Conservation (phyloP, 2,113 vertebrate species). For the Spea multiplicata region DNA sequence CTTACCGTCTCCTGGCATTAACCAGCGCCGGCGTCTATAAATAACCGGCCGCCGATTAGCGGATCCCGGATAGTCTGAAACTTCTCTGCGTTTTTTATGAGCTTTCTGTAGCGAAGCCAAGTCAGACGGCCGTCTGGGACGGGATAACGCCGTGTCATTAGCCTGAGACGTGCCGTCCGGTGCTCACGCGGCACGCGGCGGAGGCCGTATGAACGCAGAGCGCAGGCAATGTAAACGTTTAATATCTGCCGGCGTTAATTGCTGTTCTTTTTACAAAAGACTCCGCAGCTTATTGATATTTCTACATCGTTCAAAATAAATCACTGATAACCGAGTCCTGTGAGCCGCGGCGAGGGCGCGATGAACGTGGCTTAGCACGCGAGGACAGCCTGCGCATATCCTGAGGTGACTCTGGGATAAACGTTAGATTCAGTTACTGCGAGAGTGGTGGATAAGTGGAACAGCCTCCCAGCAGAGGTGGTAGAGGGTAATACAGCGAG, state of each 20-base stretch:
- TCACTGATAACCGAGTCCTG: too few species aligned
- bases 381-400: too few species aligned
- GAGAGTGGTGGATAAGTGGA: too few species aligned
- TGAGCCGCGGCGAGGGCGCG: too few species aligned
- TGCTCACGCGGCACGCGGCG: neutral
- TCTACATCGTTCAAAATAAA: neutral
- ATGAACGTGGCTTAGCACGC: too few species aligned
- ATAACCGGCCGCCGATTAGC: neutral
- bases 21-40: constrained; percentile 3
- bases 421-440: too few species aligned
- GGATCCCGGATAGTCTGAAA: neutral
- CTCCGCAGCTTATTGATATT: neutral
- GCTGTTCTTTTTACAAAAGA: neutral
- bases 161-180: neutral
- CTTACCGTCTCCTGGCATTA: constrained; percentile 7
- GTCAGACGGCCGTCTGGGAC: neutral
- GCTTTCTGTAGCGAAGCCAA: neutral
- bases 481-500: too few species aligned
- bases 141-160: neutral
- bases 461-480: too few species aligned
- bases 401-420: too few species aligned
- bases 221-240: neutral
- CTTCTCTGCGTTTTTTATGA: neutral
- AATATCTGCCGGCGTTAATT: neutral
- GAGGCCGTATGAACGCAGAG: neutral